A percentile compares a stretch with the other conserved stretches of the same genome.
These are phyloP conservation scores for Motacilla tschutschensis DNA, from an alignment of 2,113 vertebrate genomes.

Conservation along the genomic window DNA sequence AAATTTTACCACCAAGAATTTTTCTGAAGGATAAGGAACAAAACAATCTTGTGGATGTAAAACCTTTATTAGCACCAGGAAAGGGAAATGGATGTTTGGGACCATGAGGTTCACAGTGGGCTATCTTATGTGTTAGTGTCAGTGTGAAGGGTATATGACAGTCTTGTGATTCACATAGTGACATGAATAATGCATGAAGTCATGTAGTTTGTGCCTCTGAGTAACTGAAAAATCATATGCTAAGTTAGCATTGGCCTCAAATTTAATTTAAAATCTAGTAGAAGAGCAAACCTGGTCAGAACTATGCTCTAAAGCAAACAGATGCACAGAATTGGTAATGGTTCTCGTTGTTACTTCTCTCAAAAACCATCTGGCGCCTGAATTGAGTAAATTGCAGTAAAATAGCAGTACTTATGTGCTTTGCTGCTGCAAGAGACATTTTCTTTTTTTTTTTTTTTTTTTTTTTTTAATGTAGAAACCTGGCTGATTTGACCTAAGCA, in stretches of 20 bases:
- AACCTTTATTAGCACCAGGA: neutral
- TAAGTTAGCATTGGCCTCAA: neutral
- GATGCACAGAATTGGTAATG: constrained; percentile 40
- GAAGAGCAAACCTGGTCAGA: constrained; percentile 37
- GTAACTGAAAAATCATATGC: neutral
- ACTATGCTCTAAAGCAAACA: constrained; percentile 36
- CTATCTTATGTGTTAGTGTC: neutral
- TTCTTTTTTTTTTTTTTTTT: neutral
- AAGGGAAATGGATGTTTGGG: neutral
- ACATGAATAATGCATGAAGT: neutral
- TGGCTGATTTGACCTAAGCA: constrained; percentile 47
- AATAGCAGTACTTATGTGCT: constrained; percentile 44
- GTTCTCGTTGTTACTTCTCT: constrained; percentile 40
- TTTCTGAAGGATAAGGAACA: neutral
- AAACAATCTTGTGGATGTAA: neutral
- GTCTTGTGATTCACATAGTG: neutral
- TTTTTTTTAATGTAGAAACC: neutral
- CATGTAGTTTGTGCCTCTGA: neutral
- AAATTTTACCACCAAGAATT: neutral
- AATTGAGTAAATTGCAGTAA: constrained; percentile 43
- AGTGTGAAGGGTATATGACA: neutral
- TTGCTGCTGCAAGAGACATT: constrained; percentile 33
- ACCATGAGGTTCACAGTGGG: neutral
- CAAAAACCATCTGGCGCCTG: constrained; percentile 43
- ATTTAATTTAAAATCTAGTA: constrained; percentile 9